Evolutionary conservation across 2,888 invertebrate genomes (phyloP), one percentile per base, ranked within the genome.

Genomic region (Fragum sueziense): DNA sequence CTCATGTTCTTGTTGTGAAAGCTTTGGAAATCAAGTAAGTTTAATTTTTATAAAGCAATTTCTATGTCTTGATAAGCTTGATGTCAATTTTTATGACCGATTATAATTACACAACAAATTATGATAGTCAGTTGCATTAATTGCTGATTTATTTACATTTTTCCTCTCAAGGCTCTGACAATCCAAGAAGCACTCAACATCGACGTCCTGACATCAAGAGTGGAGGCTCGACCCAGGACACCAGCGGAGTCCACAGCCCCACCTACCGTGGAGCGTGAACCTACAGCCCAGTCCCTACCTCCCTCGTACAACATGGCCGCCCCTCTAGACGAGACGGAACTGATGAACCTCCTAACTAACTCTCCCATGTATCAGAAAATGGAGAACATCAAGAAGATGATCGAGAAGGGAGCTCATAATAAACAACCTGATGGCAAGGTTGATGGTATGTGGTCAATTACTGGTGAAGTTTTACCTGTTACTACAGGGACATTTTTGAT

Each of bases 321-420:
- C 33, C 92, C 92, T 11, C 84, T 92, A 52, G 89, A 91, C 73
- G 91, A 92, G 75, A 89, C 90, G 9, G 92, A 92, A 65, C 83
- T 92, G 14, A 89, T 91, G 52, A 86, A 89, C 9, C 79, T 92
- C 51, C 85, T 92, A 52, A 91, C 92, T 91, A 90, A 91, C 1
- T 91, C 91, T 3, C 92, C 92, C 4, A 86, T 92, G 69, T 92
- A 92, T 79, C 89, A 91, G 86, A 92, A 92, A 81, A 83, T 92
- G 82, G 92, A 92, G 76, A 85, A 87, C 67, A 90, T 92, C 78
- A 91, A 91, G 82, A 88, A 87, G 61, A 78, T 86, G 37, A 85
- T 92, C 17, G 88, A 88, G 37, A 86, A 85, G 34, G 91, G 91
- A 27, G 87, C 82, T 27, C 76, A 80, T 59, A 79, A 69, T 29